Evolutionary conservation across 2,888 invertebrate genomes (phyloP).

Genomic region (Melipona beecheii): DNA sequence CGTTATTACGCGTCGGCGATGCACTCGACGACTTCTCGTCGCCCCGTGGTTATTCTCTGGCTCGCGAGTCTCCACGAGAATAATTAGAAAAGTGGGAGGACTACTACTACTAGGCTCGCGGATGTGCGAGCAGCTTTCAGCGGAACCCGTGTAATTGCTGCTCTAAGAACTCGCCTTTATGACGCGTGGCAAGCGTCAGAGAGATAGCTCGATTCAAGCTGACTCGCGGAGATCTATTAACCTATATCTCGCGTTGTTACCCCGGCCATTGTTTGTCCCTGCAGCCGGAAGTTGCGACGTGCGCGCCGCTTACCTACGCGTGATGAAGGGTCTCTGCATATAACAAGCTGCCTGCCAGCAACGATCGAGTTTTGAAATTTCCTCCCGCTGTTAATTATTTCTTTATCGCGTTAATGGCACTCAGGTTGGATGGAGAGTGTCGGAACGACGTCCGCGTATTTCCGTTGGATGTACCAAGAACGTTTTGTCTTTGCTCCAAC

Average conservation of each 20-base stretch:
- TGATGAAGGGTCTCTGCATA: neutral
- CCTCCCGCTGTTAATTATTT: neutral
- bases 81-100: slow-evolving; percentile 64
- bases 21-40: slow-evolving; percentile 45
- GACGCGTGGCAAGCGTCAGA: slow-evolving; percentile 38
- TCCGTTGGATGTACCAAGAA: neutral
- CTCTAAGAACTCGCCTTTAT: slow-evolving; percentile 59
- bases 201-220: slow-evolving; percentile 47
- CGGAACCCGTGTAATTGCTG: slow-evolving; percentile 57
- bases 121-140: slow-evolving; percentile 53
- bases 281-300: slow-evolving; percentile 10
- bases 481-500: neutral
- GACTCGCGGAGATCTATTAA: slow-evolving; percentile 53
- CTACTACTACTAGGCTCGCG: slow-evolving; percentile 48
- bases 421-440: neutral
- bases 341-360: neutral
- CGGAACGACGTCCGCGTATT: neutral
- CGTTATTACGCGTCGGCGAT: slow-evolving; percentile 53
- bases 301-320: neutral
- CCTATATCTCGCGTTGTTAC: slow-evolving; percentile 43
- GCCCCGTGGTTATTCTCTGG: slow-evolving; percentile 21
- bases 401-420: neutral
- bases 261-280: slow-evolving; percentile 15
- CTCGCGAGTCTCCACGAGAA: slow-evolving; percentile 46
- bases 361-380: neutral